Evolutionary conservation across 1,140 invertebrate species (phyloP).

Genomic region (Tribolium madens): DNA sequence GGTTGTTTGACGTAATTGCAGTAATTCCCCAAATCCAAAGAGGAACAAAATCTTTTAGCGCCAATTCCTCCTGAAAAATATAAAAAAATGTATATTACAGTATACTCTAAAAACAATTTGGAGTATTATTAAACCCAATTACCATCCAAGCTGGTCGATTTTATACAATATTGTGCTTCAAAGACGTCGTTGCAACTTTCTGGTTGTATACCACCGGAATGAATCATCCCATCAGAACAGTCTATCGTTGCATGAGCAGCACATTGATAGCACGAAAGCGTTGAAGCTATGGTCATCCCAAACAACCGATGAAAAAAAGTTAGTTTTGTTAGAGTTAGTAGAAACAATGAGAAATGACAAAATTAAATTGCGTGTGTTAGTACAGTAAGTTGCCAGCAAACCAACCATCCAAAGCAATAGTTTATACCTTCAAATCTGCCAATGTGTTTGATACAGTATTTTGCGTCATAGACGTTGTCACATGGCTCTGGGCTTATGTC

Average conservation of each 20-base stretch:
- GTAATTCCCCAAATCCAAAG: conserved; percentile 90
- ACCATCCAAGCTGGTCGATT: conserved; percentile 76
- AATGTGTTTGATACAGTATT: conserved; percentile 94
- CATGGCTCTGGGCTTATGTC: conserved; percentile 80
- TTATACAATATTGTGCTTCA: conserved; percentile 87
- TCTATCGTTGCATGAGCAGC: conserved; percentile 78
- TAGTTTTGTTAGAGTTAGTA: conserved; percentile 1
- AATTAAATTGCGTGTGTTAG: not conserved
- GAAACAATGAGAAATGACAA: not conserved
- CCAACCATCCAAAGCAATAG: not conserved
- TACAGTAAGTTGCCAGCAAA: conserved; percentile 24
- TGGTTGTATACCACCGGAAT: conserved; percentile 71
- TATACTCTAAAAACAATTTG: not conserved
- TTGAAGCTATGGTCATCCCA: conserved; percentile 64
- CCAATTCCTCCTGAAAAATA: conserved; percentile 85
- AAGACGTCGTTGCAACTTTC: conserved; percentile 80
- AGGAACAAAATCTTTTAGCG: conserved; percentile 93
- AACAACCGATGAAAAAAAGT: conserved; percentile 25
- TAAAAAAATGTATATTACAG: not conserved
- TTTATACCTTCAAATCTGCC: conserved; percentile 91
- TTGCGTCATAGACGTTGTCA: conserved; percentile 82
- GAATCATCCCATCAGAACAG: conserved; percentile 81
- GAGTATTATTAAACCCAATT: conserved; percentile 36
- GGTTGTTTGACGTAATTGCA: conserved; percentile 91
- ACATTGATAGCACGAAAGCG: conserved; percentile 86